These are phyloP conservation scores for Limnodromus scolopaceus DNA, from an alignment of 2,797 vertebrate genomes.

Conservation along the genomic window DNA sequence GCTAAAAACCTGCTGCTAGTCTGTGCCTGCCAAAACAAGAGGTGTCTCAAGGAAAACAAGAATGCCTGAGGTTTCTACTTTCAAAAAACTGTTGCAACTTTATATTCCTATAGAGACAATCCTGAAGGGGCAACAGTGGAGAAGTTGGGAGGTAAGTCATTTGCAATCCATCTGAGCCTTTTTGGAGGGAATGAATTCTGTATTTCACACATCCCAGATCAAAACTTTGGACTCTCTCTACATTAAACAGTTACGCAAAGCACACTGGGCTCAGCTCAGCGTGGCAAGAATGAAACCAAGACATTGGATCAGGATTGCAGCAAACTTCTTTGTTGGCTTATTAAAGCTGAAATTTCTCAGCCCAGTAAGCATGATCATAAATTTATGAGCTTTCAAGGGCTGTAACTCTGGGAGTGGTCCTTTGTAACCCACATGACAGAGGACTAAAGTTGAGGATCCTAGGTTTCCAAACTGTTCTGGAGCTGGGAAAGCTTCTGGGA, in stretches of 20 bases:
- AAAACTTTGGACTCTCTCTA: not conserved
- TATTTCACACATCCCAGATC: not conserved
- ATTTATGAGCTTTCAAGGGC: not conserved
- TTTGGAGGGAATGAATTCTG: not conserved
- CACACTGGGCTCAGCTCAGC: not conserved
- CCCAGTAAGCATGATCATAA: rapidly evolving
- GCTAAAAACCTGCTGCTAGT: not conserved
- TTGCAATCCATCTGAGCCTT: not conserved
- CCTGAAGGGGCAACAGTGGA: not conserved
- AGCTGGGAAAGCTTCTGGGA: not conserved
- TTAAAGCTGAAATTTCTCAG: not conserved
- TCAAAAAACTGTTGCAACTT: not conserved
- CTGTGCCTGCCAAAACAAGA: not conserved
- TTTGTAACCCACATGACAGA: not conserved
- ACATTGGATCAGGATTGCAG: not conserved
- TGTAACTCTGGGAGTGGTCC: not conserved
- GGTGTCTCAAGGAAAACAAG: not conserved
- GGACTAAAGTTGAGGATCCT: not conserved
- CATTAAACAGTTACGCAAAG: not conserved
- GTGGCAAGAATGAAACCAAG: not conserved
- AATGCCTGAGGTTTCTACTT: not conserved
- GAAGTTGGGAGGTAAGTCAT: not conserved
- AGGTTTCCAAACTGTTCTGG: not conserved
- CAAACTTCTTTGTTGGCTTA: not conserved
- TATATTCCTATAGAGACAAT: not conserved